Base-by-base conservation (phyloP, 2,888 invertebrate genomes). In the Drosophila maculinotata region DNA sequence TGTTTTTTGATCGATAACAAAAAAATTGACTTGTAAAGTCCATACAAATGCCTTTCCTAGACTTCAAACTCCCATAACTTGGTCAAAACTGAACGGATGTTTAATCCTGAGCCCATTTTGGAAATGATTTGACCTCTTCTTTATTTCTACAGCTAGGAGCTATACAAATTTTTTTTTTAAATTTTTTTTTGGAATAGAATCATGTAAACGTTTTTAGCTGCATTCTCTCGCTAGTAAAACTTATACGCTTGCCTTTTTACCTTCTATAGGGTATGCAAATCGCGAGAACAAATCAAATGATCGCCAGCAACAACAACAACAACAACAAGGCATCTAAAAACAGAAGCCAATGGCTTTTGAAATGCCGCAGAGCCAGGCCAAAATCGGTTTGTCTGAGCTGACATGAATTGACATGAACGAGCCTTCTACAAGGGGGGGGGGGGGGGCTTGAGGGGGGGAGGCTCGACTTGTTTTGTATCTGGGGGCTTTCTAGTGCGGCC, bases 361-460 rank as follows among this genome's bases (percentile, higher is more conserved):
- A 66, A 49, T 25, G 69, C 64, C 48, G 38, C 59, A 54, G 25
- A 70, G 67, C 36, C 23, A 28, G 41, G 41, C 53, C 52, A 47
- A 73, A 72, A 57, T 72, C 63, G 68, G 63, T 71, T 72, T 71
- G 73, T 68, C 57, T 68, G 56, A 72, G 69, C 74, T 73, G 72
- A 73, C 72, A 72, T 69, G 74, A 73, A 73, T 73, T 73, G 72
- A 73, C 72, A 74, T 74, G 69, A 65, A 60, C 78, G 66, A 58
- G 73, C 49, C 56, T 23, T 14, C 20, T 15, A 10, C 26, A 8
- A 30, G 20, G 45, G 12, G 26, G 0, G 7, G 0, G 5, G 7
- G 0, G 0, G 8, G 9, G 12, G 1, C 2, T 20, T 20, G 3
- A 1, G 9, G 9, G 3, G 59, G 52, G 59, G 3, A 1, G 9